Conservation (phyloP, 2,888 invertebrate species). For the Drosophila testacea region DNA sequence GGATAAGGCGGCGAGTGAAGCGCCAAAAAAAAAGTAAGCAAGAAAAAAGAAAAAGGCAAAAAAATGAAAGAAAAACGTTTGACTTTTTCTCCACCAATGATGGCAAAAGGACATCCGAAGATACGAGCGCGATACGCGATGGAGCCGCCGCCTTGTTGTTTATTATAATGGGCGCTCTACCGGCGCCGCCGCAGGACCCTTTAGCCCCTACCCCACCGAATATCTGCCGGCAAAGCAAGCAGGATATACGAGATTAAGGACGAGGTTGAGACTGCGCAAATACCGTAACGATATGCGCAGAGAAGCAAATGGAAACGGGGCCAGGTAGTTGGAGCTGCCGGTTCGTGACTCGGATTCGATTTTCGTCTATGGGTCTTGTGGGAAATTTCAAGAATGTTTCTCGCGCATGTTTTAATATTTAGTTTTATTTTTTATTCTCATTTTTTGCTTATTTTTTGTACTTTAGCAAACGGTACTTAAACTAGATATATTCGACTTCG, state of each 20-base stretch:
- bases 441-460: conserved; percentile 30
- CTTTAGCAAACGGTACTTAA: conserved; percentile 18
- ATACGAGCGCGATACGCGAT: conserved; percentile 67
- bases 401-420: conserved; percentile 48
- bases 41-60: conserved; percentile 14
- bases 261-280: conserved; percentile 68
- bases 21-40: conserved; percentile 47
- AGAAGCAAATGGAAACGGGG: conserved; percentile 38
- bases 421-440: conserved; percentile 26
- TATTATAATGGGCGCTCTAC: conserved; percentile 77
- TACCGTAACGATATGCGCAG: conserved; percentile 57
- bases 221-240: conserved; percentile 12
- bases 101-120: conserved; percentile 75
- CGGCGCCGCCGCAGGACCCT: conserved; percentile 72
- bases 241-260: conserved; percentile 82
- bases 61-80: conserved; percentile 50
- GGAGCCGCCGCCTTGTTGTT: conserved; percentile 67
- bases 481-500: conserved; percentile 25
- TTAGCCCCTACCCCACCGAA: conserved; percentile 12
- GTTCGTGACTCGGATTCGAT: conserved; percentile 69
- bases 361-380: conserved; percentile 74
- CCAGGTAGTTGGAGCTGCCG: conserved; percentile 46
- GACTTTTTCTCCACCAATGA: conserved; percentile 63
- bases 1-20: conserved; percentile 71
- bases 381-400: conserved; percentile 71